Evolutionary conservation across 2,888 invertebrate genomes (phyloP), one percentile per base, ranked within the genome.

Genomic region (Diadegma fenestrale): DNA sequence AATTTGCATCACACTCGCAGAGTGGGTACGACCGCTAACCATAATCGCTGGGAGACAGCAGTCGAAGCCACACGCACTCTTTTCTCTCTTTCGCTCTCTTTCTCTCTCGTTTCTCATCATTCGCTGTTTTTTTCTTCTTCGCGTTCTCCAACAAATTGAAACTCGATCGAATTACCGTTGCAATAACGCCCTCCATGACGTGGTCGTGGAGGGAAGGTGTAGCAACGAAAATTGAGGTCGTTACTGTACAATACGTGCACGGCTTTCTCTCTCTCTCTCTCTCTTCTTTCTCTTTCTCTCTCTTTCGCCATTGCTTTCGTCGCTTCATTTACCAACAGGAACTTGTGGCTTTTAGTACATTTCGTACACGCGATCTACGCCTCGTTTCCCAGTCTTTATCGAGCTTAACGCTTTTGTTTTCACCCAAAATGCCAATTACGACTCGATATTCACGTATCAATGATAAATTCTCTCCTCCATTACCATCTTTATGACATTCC

Each of bases 1-100:
- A 88, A 90, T 90, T 89, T 90, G 88, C 89, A 89, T 89, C 73
- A 54, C 64, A 68, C 73, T 61, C 72, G 81, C 75, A 14, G 58
- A 78, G 66, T 54, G 58, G 26, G 72, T 80, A 84, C 37, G 51
- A 80, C 77, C 84, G 73, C 80, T 58, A 78, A 85, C 78, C 81
- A 48, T 80, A 64, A 84, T 84, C 69, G 71, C 66, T 69, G 64
- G 64, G 37, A 66, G 66, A 66, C 64, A 54, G 45, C 61, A 79
- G 43, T 66, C 33, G 17, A 51, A 58, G 68, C 43, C 78, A 63
- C 75, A 79, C 79, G 68, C 79, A 61, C 54, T 82, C 63, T 26
- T 69, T 43, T 30, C 54, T 19, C 66, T 77, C 66, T 45, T 51
- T 68, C 69, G n/a, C 73, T 66, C 61, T 76, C 68, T 43, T 17